Evolutionary conservation across 2,888 invertebrate genomes (phyloP), one percentile per base, ranked within the genome.

Genomic region (Venusia cambrica): DNA sequence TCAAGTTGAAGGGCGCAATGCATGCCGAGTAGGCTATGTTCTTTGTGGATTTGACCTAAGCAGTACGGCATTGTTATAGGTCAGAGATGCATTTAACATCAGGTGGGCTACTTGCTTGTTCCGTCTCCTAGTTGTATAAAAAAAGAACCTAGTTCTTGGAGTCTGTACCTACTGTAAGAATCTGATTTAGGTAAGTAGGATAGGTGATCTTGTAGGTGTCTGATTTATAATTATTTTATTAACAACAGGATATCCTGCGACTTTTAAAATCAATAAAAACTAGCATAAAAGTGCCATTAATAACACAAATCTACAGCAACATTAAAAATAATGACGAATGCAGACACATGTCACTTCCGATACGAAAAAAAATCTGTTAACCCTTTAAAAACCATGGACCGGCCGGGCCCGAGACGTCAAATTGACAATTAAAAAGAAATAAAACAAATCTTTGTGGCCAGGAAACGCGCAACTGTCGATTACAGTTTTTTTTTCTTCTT

Each of bases 361-460:
- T 69, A 57, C 72, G 57, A 58, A 64, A 59, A n/a, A n/a, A 74
- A 83, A 83, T 83, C 80, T 72, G 69, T 78, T 79, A 78, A 78
- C 67, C 69, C 70, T 62, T 64, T 54, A 65, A 70, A 72, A 47
- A 31, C 20, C 28, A 35, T 28, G 45, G 24, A 26, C 34, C 33
- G 45, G 24, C 29, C 34, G 28, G 61, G n/a, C n/a, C 58, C 50
- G 58, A 59, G 55, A 36, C 35, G 41, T 62, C 51, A 48, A 46
- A 51, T 56, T 62, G 65, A 85, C 83, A 87, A 87, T 87, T 87
- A 87, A 85, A 87, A 85, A 83, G 79, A 80, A 81, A 87, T 87
- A 85, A 85, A 85, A 85, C 84, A 85, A 85, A 87, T 85, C 84
- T 68, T 64, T 61, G 63, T 60, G 71, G 73, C 68, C 73, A 79